A percentile compares a stretch with the other conserved stretches of the same genome.
These are phyloP conservation scores for Aphrocallistes beatrix DNA, from an alignment of 37 sponge, comb jelly and placozoan genomes.

Conservation along the genomic window DNA sequence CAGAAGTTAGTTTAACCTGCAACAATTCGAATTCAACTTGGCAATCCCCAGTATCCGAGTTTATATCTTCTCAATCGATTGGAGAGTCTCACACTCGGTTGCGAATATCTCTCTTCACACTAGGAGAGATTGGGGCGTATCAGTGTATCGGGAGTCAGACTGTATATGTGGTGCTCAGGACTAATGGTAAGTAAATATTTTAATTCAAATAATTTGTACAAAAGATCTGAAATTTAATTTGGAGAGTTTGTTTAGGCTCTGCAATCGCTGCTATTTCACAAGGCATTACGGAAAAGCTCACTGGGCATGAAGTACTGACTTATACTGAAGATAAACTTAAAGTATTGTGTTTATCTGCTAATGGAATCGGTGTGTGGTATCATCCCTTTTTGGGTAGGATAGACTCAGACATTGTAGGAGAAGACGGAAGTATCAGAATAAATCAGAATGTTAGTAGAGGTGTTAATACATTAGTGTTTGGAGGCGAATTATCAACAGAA, in stretches of 20 bases:
- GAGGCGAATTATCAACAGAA: background rate
- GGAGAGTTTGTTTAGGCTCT: background rate
- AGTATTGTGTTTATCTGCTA: background rate
- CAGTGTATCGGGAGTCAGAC: conserved; percentile 3
- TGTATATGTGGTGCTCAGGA: background rate
- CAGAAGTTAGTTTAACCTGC: background rate
- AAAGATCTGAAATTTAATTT: background rate
- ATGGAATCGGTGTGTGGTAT: background rate
- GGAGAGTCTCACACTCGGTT: background rate
- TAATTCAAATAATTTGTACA: background rate
- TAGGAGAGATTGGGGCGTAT: background rate
- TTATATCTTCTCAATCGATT: background rate
- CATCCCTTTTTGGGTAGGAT: background rate
- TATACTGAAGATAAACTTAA: background rate
- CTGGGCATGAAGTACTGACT: background rate
- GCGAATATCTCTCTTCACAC: background rate
- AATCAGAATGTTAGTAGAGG: background rate
- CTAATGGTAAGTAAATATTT: background rate
- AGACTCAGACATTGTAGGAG: background rate
- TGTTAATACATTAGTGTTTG: background rate
- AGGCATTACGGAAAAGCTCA: background rate
- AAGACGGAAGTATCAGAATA: background rate
- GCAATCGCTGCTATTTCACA: background rate
- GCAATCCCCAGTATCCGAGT: background rate
- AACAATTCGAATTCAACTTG: background rate